These are phyloP conservation scores for Brachynemurus nebulosus DNA, from an alignment of 2,888 invertebrate species.

Conservation along the genomic window DNA sequence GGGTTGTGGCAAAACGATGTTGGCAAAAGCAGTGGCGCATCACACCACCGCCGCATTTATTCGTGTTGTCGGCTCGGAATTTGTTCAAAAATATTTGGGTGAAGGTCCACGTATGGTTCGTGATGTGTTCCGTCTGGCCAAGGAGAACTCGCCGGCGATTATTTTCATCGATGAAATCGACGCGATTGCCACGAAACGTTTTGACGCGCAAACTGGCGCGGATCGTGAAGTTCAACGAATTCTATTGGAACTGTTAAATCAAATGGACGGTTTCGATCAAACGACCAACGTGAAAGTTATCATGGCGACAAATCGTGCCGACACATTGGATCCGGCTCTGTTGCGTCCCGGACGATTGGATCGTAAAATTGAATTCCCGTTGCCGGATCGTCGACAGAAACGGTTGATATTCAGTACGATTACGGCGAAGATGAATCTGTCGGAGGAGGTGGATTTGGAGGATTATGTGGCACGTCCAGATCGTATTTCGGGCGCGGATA, in stretches of 20 bases:
- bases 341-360: slow-evolving; percentile 91
- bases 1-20: slow-evolving; percentile 98
- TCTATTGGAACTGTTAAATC: slow-evolving; percentile 88
- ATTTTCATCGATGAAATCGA: slow-evolving; percentile 99
- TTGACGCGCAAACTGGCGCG: slow-evolving; percentile 97
- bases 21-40: slow-evolving; percentile 97
- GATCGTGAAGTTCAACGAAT: slow-evolving; percentile 98
- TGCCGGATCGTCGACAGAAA: slow-evolving; percentile 86
- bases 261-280: slow-evolving; percentile 99
- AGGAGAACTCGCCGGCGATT: slow-evolving; percentile 98
- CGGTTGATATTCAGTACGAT: slow-evolving; percentile 97
- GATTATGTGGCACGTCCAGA: slow-evolving; percentile 98
- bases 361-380: slow-evolving; percentile 96
- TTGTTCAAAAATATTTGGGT: slow-evolving; percentile 98
- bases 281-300: slow-evolving; percentile 97
- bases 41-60: slow-evolving; percentile 98
- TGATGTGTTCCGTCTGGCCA: slow-evolving; percentile 96
- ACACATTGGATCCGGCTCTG: slow-evolving; percentile 96
- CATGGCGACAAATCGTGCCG: slow-evolving; percentile 95
- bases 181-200: slow-evolving; percentile 96
- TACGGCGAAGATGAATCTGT: slow-evolving; percentile 91
- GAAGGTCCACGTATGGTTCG: slow-evolving; percentile 99
- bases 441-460: slow-evolving; percentile 97
- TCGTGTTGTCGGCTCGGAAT: slow-evolving; percentile 97
- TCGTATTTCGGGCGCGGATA: slow-evolving; percentile 97